Base-by-base conservation (phyloP, 2,797 vertebrate species). In the Lemur catta region DNA sequence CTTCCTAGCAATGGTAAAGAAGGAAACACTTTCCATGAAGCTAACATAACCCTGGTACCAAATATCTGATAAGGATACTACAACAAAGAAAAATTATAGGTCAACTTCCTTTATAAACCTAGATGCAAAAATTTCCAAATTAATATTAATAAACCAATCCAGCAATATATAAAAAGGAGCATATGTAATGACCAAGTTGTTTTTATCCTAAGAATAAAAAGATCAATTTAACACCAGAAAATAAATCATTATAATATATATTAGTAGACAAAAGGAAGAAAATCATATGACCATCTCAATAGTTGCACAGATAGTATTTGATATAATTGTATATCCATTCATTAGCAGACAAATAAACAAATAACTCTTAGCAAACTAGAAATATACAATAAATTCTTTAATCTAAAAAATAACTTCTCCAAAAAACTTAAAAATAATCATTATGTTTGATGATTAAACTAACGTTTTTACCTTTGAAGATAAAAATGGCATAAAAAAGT, bases 1-100 rank as follows among this genome's bases (percentile, higher is more conserved):
- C 30, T 89, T 89, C 55, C 55, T 95, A 67, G 72, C 59, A 84
- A n/a, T 81, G 71, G 74, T 46, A 79, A 63, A 97, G 65, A 69
- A 38, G 13, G 17, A n/a, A 46, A 46, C 26, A 52, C 5, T 75
- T 91, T 91, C 33, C 43, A 48, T n/a, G 41, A 78, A 14, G 46
- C 35, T 93, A 72, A 38, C 69, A 46, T 81, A 93, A 84, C 13
- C 10, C 48, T 55, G 26, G 38, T 89, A 57, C 63, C 46, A 93
- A 50, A 59, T 89, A 52, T 67, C 67, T 89, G 33, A 57, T 72
- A 48, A 91, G 17, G 28, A 88, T 87, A 55, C 14, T 69, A 43
- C 0, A 75, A 46, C n/a, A 91, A 93, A 94, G 59, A 71, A 67
- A 76, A 84, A 87, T 57, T 59, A 33, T 74, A 81, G n/a, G n/a